Base-by-base conservation (phyloP, 2,113 vertebrate genomes). In the Mesocricetus auratus region DNA sequence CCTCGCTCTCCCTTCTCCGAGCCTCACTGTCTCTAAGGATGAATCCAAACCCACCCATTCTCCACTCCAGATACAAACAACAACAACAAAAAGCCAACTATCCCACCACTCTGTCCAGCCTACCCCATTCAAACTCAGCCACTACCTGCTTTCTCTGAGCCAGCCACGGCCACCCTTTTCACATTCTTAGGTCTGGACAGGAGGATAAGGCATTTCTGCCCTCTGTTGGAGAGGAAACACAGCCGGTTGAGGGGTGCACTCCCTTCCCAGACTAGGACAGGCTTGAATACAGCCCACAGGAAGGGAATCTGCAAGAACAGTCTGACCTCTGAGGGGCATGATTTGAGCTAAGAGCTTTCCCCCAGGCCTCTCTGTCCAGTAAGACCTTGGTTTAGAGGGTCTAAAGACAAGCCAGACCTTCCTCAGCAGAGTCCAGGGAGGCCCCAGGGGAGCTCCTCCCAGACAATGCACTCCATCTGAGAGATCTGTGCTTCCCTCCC, bases 221-320 rank as follows among this genome's bases (percentile, higher is more conserved):
- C 60, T 79, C 47, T 45, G 53, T 22, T 10, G 21, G 15, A 64
- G 73, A 86, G 50, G 15, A 21, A 71, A 36, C 4, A 0, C 17
- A 56, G 50, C 16, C 0, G 1, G 17, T 53, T 58, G 82, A 56
- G 36, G 22, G 17, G 13, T 10, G 15, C 2, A 0, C 69, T 71
- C 64, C 39, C 24, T 7, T 75, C 73, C 69, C 22, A 21, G n/a
- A 24, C 26, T 31, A 69, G 47, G 33, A 16, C 68, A 56, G 69
- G 39, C 16, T 60, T 11, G 13, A 42, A 68, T 39, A 12, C 4
- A 36, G 12, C 56, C 68, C 45, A 21, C 10, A 45, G 62, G 16
- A 91, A 71, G 45, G 60, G 31, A 2, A 3, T 21, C 33, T 8
- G 47, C 19, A 1, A 79, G 50, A 45, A 62, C 13, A 92, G 60